Conservation (phyloP, 37 sponge, comb jelly and placozoan species). For the Mnemiopsis leidyi region DNA sequence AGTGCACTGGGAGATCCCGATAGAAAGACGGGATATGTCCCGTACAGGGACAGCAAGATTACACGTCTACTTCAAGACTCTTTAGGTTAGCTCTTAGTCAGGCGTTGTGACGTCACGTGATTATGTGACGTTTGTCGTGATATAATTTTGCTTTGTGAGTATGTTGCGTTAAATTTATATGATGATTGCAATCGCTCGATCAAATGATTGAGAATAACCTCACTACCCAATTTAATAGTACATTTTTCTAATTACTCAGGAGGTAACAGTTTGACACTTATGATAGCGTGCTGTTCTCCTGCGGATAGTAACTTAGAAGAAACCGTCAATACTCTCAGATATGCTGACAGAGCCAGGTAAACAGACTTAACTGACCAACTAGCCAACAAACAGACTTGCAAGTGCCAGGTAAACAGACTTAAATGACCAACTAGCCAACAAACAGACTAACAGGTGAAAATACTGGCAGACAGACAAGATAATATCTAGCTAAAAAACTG, state of each 20-base stretch:
- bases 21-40: conserved; percentile 62
- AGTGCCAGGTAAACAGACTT: background rate
- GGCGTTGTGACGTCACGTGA: too few species aligned
- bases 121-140: background rate
- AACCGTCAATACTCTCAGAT: conserved; percentile 59
- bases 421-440: background rate
- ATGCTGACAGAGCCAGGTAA: conserved; percentile 62
- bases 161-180: too few species aligned
- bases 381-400: background rate
- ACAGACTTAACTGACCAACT: too few species aligned
- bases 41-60: conserved; percentile 65
- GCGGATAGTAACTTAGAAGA: conserved; percentile 59
- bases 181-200: too few species aligned
- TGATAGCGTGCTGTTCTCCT: conserved; percentile 60
- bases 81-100: too few species aligned
- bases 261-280: conserved; percentile 59
- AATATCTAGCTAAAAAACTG: too few species aligned
- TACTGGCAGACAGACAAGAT: too few species aligned
- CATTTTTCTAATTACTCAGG: conserved; percentile 13
- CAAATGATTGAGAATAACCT: too few species aligned
- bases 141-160: too few species aligned
- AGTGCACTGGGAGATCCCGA: conserved; percentile 59
- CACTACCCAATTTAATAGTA: background rate
- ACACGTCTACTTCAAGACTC: conserved; percentile 47
- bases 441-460: too few species aligned